A percentile compares a stretch with the other conserved stretches of the same genome.
These are phyloP conservation scores for Syngnathus scovelli DNA, from an alignment of 2,113 vertebrate genomes.

Conservation along the genomic window DNA sequence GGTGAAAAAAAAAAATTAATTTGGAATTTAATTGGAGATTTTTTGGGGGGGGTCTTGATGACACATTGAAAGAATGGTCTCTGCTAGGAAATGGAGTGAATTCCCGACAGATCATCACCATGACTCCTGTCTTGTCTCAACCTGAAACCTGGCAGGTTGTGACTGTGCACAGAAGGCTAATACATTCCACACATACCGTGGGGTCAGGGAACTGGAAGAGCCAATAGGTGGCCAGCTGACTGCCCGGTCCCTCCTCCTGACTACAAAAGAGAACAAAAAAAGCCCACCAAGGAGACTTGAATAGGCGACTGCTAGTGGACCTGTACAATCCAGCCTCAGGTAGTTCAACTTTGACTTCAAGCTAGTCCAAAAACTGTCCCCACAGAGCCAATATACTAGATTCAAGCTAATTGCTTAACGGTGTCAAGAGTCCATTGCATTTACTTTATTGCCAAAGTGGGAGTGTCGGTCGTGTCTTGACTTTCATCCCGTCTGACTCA, in stretches of 20 bases:
- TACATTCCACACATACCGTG: slow-evolving; percentile 73
- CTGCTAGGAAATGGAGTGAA: neutral
- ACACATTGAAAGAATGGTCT: neutral
- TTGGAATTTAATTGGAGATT: slow-evolving; percentile 25
- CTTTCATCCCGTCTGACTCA: slow-evolving; percentile 40
- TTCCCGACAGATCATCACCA: slow-evolving; percentile 25
- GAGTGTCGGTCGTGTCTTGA: slow-evolving; percentile 28
- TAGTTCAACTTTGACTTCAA: slow-evolving; percentile 11
- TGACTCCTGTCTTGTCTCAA: slow-evolving; percentile 70
- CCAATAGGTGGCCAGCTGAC: slow-evolving; percentile 70
- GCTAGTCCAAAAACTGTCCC: slow-evolving; percentile 17
- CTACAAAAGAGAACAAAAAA: slow-evolving; percentile 49
- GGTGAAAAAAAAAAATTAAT: slow-evolving; percentile 36
- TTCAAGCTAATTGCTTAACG: slow-evolving; percentile 35
- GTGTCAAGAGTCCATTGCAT: slow-evolving; percentile 12
- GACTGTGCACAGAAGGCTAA: slow-evolving; percentile 59
- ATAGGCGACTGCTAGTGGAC: slow-evolving; percentile 31
- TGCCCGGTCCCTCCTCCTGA: slow-evolving; percentile 44
- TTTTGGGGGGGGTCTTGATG: neutral
- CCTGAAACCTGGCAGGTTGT: slow-evolving; percentile 71
- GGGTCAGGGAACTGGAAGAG: slow-evolving; percentile 68
- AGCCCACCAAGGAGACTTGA: slow-evolving; percentile 28
- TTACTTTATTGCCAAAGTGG: slow-evolving; percentile 20
- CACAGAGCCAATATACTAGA: slow-evolving; percentile 15
- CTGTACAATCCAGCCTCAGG: slow-evolving; percentile 52